These are phyloP conservation scores for Capitulum mitella DNA, from an alignment of 2,888 invertebrate genomes.

Conservation along the genomic window DNA sequence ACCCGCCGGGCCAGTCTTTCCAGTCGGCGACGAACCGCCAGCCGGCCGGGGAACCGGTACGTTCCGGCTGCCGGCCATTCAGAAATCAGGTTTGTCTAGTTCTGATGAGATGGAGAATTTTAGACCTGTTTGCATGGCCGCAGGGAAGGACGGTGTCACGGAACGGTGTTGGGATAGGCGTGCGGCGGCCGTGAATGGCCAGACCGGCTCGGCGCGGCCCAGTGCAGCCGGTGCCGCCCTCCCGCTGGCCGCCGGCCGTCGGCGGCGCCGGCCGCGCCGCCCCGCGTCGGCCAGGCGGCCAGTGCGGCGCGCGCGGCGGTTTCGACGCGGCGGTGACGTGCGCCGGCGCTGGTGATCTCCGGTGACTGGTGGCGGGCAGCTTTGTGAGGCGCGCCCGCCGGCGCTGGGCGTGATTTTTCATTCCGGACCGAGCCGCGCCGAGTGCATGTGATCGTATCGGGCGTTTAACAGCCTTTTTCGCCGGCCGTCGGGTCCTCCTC, in stretches of 20 bases:
- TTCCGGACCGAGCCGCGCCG: neutral
- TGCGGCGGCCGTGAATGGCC: neutral
- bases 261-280: neutral
- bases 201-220: neutral
- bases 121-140: conserved; percentile 16
- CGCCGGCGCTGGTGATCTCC: no score
- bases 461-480: neutral
- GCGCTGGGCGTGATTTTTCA: no score
- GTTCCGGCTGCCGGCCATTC: neutral
- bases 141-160: neutral
- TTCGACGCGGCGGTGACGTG: neutral
- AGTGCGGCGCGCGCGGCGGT: neutral
- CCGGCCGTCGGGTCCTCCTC: neutral
- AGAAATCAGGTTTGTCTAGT: conserved; percentile 11
- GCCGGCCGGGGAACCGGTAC: neutral
- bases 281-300: neutral
- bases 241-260: no score
- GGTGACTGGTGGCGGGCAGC: no score
- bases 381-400: no score
- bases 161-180: neutral
- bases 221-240: neutral
- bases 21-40: neutral
- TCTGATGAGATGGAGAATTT: conserved; percentile 3
- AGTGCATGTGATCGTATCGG: neutral
- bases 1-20: neutral